phyloP scores from a whole-genome alignment of 2,113 vertebrate genomes.

The Oxyruncus cristatus region DNA sequence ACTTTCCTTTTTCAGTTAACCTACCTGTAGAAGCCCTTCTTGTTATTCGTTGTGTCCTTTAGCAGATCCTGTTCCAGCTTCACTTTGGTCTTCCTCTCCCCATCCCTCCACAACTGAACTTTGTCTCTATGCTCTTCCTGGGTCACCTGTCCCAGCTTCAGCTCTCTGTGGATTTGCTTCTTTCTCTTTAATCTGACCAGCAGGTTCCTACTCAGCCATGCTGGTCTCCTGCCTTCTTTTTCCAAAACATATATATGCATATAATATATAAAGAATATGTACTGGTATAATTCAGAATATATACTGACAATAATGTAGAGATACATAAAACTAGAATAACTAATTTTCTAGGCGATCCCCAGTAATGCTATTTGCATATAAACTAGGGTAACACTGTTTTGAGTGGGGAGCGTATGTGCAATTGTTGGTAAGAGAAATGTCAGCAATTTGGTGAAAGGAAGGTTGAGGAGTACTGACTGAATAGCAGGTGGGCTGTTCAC shows the following conservation, averaged over 20 bases:
- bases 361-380: neutral
- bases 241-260: neutral
- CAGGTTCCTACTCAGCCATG: neutral
- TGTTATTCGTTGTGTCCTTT: neutral
- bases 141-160: neutral
- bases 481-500: constrained; percentile 8
- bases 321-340: neutral
- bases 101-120: neutral
- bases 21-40: neutral
- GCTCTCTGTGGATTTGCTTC: neutral
- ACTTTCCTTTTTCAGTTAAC: neutral
- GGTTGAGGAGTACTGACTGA: neutral
- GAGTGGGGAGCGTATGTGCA: neutral
- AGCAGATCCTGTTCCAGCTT: neutral
- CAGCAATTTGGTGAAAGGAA: neutral
- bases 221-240: neutral
- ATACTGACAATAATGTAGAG: neutral
- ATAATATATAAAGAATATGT: neutral
- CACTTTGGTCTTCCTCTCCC: neutral
- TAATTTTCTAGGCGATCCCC: neutral
- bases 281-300: neutral
- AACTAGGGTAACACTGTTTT: neutral
- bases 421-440: neutral
- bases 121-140: neutral
- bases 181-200: neutral